Conservation (phyloP, 1,140 invertebrate species). For the Trinorchestia longiramus region DNA sequence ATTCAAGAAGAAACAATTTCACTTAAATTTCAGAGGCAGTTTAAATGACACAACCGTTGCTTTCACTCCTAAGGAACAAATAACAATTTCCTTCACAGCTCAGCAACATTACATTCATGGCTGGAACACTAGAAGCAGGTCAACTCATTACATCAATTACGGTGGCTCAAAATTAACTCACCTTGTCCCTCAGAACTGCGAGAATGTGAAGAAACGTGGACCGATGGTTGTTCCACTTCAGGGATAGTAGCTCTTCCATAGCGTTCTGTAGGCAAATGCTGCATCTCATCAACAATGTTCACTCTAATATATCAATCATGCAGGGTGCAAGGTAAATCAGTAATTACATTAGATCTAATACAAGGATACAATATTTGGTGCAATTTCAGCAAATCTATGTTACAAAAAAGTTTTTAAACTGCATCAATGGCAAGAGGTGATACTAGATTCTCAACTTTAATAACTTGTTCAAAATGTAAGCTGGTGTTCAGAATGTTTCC, state of each 20-base stretch:
- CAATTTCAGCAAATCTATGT: too few relatives aligned
- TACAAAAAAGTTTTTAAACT: too few relatives aligned
- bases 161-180: constrained; percentile 45
- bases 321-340: too few relatives aligned
- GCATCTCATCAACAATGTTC: too few relatives aligned
- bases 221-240: constrained; percentile 67
- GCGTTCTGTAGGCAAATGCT: constrained; percentile 49
- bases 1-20: neutral
- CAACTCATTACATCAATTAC: neutral
- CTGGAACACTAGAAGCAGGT: neutral
- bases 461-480: too few relatives aligned
- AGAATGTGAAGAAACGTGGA: constrained; percentile 66
- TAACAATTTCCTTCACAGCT: neutral
- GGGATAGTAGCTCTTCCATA: constrained; percentile 66
- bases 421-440: too few relatives aligned
- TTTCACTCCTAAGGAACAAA: neutral
- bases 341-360: too few relatives aligned
- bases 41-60: neutral
- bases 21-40: neutral
- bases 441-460: too few relatives aligned
- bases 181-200: constrained; percentile 65
- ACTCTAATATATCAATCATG: too few relatives aligned
- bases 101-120: neutral
- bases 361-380: too few relatives aligned
- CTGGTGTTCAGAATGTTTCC: too few relatives aligned